These are phyloP conservation scores for Amiota mariae DNA, from an alignment of 2,888 invertebrate species.

Conservation along the genomic window DNA sequence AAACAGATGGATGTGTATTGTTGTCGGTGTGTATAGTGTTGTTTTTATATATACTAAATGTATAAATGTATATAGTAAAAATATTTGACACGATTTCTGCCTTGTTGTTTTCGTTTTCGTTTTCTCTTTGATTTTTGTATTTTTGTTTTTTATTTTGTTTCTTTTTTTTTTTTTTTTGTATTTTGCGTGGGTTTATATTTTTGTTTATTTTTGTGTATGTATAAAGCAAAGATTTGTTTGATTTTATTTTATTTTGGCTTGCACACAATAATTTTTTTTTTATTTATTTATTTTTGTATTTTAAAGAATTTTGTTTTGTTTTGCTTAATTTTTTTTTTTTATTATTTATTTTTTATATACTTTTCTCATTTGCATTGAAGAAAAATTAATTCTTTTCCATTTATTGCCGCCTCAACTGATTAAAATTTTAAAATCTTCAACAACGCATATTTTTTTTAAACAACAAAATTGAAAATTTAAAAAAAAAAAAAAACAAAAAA, in stretches of 20 bases:
- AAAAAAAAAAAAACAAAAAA: too few relatives aligned
- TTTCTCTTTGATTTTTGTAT: slow-evolving; percentile 15
- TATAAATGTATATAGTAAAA: not conserved
- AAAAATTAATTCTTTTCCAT: too few relatives aligned
- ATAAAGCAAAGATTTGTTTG: not conserved
- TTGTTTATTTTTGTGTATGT: slow-evolving; percentile 11
- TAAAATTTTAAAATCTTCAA: too few relatives aligned
- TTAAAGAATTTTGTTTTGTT: not conserved
- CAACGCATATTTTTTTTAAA: too few relatives aligned
- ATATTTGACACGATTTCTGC: slow-evolving; percentile 22
- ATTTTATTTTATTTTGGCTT: slow-evolving; percentile 14
- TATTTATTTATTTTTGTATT: not conserved
- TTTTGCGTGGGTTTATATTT: not conserved
- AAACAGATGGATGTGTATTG: not conserved
- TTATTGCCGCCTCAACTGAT: too few relatives aligned
- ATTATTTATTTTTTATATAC: not conserved
- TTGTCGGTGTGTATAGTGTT: not conserved
- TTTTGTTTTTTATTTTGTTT: slow-evolving; percentile 13
- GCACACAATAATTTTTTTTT: not conserved
- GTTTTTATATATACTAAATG: not conserved
- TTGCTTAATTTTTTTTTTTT: not conserved
- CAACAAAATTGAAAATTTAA: too few relatives aligned
- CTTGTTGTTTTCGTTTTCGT: not conserved
- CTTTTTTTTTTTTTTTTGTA: not conserved
- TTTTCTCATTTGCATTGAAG: not conserved